A percentile compares a stretch with the other conserved stretches of the same genome.
Evolutionary conservation across 2,888 invertebrate species (phyloP).

Genomic region (Leucoma salicis): DNA sequence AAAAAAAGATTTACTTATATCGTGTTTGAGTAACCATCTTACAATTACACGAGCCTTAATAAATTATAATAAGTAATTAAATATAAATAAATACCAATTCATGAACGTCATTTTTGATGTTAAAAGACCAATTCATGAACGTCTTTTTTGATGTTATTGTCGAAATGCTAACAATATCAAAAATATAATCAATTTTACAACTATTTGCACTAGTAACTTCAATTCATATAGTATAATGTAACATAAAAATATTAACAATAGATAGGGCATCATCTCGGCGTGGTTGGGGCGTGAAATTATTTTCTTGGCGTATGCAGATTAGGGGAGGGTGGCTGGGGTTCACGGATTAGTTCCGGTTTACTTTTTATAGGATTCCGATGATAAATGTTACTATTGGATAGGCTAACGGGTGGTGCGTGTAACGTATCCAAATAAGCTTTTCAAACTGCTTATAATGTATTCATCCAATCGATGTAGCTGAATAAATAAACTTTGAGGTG

Average conservation of each 20-base stretch:
- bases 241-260: slow-evolving; percentile 53
- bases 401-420: slow-evolving; percentile 76
- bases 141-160: no score
- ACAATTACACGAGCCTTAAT: no score
- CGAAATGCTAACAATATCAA: no score
- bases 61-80: no score
- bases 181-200: not conserved
- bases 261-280: slow-evolving; percentile 48
- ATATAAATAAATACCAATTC: no score
- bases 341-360: slow-evolving; percentile 76
- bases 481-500: slow-evolving; percentile 12
- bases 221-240: slow-evolving; percentile 34
- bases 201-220: slow-evolving; percentile 14
- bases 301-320: slow-evolving; percentile 80
- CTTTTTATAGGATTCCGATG: slow-evolving; percentile 80
- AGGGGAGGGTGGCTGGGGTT: slow-evolving; percentile 55
- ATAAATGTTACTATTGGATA: slow-evolving; percentile 71
- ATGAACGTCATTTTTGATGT: no score
- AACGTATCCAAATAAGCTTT: slow-evolving; percentile 70
- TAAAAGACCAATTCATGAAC: no score
- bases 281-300: slow-evolving; percentile 78
- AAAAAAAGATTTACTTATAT: no score
- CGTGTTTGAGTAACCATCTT: no score
- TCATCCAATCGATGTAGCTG: slow-evolving; percentile 30
- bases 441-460: slow-evolving; percentile 36